These are phyloP conservation scores for Uromys caudimaculatus DNA, from an alignment of 2,797 vertebrate species.

Conservation along the genomic window DNA sequence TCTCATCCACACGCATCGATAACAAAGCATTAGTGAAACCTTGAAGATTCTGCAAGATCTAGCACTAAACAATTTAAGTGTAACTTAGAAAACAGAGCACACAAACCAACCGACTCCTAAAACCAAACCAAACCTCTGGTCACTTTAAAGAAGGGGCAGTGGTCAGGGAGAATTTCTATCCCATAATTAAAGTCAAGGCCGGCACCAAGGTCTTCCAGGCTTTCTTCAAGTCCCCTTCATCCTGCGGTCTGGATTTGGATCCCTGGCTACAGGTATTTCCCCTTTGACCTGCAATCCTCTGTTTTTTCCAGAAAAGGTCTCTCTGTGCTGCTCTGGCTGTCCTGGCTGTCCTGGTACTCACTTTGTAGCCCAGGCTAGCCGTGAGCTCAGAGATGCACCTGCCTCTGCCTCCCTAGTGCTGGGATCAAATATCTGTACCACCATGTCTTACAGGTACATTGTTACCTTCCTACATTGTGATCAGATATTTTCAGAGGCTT, in stretches of 20 bases:
- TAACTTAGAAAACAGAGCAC: not conserved
- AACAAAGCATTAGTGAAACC: not conserved
- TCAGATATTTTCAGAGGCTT: not conserved
- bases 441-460: not conserved
- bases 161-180: not conserved
- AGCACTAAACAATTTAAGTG: not conserved
- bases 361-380: not conserved
- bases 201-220: too few relatives aligned
- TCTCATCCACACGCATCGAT: not conserved
- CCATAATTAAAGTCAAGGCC: not conserved
- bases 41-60: not conserved
- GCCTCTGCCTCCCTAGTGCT: not conserved
- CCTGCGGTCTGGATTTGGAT: not conserved
- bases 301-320: not conserved
- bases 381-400: not conserved
- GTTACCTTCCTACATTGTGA: not conserved
- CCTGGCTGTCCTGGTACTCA: not conserved
- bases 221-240: too few relatives aligned
- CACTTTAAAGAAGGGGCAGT: not conserved
- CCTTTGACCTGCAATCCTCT: too few relatives aligned
- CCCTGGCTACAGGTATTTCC: not conserved
- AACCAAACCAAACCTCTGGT: not conserved
- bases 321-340: not conserved
- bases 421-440: not conserved
- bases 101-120: not conserved